Percentiles rank a stretch among this genome's conserved stretches.
phyloP scores from a whole-genome alignment of 1,140 invertebrate species.

The Theocolax elegans region DNA sequence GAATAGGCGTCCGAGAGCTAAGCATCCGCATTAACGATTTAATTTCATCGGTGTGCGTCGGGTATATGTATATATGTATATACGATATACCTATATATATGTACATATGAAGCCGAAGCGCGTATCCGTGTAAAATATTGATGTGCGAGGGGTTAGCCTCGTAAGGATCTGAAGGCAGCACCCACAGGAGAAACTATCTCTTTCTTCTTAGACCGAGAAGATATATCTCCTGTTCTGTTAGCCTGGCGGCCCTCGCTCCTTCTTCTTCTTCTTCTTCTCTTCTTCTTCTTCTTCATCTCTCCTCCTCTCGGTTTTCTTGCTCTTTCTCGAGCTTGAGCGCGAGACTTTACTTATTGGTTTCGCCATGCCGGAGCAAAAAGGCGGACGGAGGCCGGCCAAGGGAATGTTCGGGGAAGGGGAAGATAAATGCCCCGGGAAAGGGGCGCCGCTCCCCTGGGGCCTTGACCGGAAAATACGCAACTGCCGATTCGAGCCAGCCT shows the following conservation, averaged over 20 bases:
- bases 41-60: background rate
- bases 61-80: no score
- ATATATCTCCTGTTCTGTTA: conserved; percentile 40
- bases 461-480: conserved; percentile 54
- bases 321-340: conserved; percentile 9
- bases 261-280: conserved; percentile 37
- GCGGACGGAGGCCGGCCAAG: conserved; percentile 6
- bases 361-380: conserved; percentile 41
- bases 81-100: no score
- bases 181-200: conserved; percentile 36
- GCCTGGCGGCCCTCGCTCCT: conserved; percentile 29
- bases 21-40: background rate
- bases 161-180: conserved; percentile 21
- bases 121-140: conserved; percentile 60
- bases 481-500: conserved; percentile 14
- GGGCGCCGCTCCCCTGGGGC: conserved; percentile 50
- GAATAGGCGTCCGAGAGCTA: no score
- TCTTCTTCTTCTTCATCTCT: conserved; percentile 3
- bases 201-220: conserved; percentile 32
- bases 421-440: conserved; percentile 41
- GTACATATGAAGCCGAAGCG: no score
- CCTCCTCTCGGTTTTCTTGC: conserved; percentile 28
- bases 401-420: conserved; percentile 36
- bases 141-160: conserved; percentile 53
- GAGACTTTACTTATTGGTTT: conserved; percentile 62